A percentile compares a stretch with the other conserved stretches of the same genome.
Conservation (phyloP, 2,797 vertebrate species). For the Austrolebias charrua region DNA sequence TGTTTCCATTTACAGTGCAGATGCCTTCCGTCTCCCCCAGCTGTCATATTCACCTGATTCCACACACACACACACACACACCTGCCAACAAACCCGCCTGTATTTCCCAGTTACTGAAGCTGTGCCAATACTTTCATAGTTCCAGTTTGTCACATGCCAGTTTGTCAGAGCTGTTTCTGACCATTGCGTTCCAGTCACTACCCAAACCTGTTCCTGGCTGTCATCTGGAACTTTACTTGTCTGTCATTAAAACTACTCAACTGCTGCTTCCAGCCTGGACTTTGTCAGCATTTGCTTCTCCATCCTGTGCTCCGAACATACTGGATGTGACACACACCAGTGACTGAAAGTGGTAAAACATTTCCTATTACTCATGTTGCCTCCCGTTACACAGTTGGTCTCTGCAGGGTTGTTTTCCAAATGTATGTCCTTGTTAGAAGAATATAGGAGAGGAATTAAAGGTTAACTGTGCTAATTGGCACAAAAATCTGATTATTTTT, state of each 20-base stretch:
- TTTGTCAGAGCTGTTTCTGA: slow-evolving; percentile 27
- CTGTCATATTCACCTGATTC: neutral
- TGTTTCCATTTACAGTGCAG: too few relatives aligned
- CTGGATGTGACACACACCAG: slow-evolving; percentile 12
- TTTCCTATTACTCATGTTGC: slow-evolving; percentile 16
- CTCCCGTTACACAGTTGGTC: slow-evolving; percentile 3
- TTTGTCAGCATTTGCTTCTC: slow-evolving; percentile 9
- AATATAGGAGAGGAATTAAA: slow-evolving; percentile 9
- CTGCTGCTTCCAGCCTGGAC: slow-evolving; percentile 15
- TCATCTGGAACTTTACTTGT: slow-evolving; percentile 6
- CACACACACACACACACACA: neutral
- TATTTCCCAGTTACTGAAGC: neutral
- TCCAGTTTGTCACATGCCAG: slow-evolving; percentile 5
- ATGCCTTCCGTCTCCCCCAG: slow-evolving; percentile 6
- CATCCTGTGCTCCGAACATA: slow-evolving; percentile 4
- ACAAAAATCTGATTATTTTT: neutral
- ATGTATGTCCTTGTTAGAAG: neutral
- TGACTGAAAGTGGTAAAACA: slow-evolving; percentile 5
- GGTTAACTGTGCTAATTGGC: slow-evolving; percentile 1
- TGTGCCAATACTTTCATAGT: neutral
- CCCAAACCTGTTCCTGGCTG: slow-evolving; percentile 17
- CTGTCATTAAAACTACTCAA: slow-evolving; percentile 20
- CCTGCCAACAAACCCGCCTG: slow-evolving; percentile 7
- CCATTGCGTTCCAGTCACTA: slow-evolving; percentile 5
- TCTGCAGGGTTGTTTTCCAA: neutral